Percentiles rank a stretch among this genome's conserved stretches.
phyloP scores from a whole-genome alignment of 1,140 invertebrate genomes.

The Latrodectus geometricus region DNA sequence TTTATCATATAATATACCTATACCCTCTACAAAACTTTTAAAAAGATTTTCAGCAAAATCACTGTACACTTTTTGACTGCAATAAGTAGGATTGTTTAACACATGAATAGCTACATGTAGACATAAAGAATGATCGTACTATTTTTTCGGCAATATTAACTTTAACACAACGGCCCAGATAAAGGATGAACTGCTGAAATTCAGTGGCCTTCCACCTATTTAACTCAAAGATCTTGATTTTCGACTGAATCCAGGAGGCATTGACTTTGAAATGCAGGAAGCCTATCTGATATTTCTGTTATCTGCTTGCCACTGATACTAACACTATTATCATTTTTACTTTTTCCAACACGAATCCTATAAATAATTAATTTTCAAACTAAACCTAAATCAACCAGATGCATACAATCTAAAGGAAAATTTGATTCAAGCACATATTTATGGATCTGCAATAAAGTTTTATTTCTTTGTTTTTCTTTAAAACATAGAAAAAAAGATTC shows the following conservation, averaged over 20 bases:
- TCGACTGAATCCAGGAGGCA: constrained; percentile 11
- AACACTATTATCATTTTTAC: background rate
- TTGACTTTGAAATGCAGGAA: background rate
- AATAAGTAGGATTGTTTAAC: background rate
- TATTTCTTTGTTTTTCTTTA: no score
- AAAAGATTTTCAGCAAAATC: constrained; percentile 65
- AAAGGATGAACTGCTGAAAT: constrained; percentile 22
- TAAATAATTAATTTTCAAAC: background rate
- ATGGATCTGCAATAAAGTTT: no score
- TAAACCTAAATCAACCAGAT: background rate
- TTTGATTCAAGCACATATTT: no score
- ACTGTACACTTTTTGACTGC: background rate
- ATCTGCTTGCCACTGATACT: background rate
- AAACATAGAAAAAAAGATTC: background rate
- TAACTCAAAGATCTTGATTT: constrained; percentile 19
- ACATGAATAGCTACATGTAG: constrained; percentile 66
- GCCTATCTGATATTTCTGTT: background rate
- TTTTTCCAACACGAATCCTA: background rate
- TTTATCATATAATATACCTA: background rate
- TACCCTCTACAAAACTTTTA: background rate
- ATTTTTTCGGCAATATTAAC: constrained; percentile 38
- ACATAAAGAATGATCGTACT: constrained; percentile 69
- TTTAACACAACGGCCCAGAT: constrained; percentile 12
- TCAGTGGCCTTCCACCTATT: constrained; percentile 29
- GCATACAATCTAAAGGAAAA: no score